Conservation (phyloP, 2,113 vertebrate genomes). For the Porphyrio hochstetteri region DNA sequence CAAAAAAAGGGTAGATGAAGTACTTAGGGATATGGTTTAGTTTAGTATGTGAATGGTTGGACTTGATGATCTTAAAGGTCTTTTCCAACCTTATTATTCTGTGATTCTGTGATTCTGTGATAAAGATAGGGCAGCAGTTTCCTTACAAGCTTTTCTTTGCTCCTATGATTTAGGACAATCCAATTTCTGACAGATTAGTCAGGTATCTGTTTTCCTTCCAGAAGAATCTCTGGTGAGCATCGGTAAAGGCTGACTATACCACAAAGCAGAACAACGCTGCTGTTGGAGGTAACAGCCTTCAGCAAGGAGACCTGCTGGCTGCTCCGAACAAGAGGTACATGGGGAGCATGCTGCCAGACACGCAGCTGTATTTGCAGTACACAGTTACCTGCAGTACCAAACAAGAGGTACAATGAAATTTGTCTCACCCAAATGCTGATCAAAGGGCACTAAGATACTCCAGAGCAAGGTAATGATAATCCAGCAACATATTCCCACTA, state of each 20-base stretch:
- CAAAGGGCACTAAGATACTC: conserved; percentile 21
- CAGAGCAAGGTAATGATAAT: neutral
- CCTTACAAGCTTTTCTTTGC: conserved; percentile 17
- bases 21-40: too few relatives aligned
- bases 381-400: neutral
- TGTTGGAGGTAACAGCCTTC: neutral
- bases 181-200: conserved; percentile 8
- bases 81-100: too few relatives aligned
- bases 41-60: too few relatives aligned
- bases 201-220: neutral
- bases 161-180: neutral
- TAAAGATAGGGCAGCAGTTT: neutral
- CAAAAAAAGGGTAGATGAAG: too few relatives aligned
- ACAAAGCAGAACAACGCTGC: neutral
- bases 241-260: neutral
- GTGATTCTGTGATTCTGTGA: too few relatives aligned
- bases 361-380: conserved; percentile 23
- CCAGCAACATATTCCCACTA: neutral
- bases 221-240: neutral
- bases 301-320: neutral
- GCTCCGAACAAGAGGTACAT: neutral
- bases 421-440: neutral
- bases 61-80: too few relatives aligned
- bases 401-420: neutral
- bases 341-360: neutral